phyloP scores from a whole-genome alignment of 2,797 vertebrate genomes.

The Arrhamphus sclerolepis region DNA sequence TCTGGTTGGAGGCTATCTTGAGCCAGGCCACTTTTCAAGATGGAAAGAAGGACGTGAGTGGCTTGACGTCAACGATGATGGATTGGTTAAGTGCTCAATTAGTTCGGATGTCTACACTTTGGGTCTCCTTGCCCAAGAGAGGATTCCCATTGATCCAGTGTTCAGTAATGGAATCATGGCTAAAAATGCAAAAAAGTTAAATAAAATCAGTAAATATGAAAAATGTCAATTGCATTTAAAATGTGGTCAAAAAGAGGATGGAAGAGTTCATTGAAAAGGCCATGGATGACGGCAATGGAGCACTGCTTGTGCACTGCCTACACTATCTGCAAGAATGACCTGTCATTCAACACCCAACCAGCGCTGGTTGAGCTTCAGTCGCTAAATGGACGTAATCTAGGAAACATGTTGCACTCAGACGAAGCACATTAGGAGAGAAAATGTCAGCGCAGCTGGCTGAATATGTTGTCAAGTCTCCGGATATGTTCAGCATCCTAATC shows the following conservation, averaged over 20 bases:
- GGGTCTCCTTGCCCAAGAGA: neutral
- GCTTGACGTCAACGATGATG: neutral
- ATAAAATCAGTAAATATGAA: too few species aligned
- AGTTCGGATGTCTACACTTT: neutral
- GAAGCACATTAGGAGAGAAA: neutral
- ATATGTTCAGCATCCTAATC: neutral
- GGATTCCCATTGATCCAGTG: neutral
- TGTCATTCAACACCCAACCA: neutral
- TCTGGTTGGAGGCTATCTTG: neutral
- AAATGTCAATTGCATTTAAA: too few species aligned
- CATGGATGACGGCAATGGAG: neutral
- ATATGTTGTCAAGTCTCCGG: neutral
- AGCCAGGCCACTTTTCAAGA: neutral
- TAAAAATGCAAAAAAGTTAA: too few species aligned
- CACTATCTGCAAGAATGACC: neutral
- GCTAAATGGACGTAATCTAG: neutral
- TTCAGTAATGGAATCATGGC: neutral
- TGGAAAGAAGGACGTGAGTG: neutral
- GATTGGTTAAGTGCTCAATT: neutral
- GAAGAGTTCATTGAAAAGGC: neutral
- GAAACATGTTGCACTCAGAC: neutral
- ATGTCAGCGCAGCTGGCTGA: neutral
- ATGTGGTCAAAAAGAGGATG: neutral
- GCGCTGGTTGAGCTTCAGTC: neutral
- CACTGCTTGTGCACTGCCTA: neutral